Evolutionary conservation across 2,113 vertebrate genomes (phyloP), one percentile per base, ranked within the genome.

Genomic region (Malurus cyaneus): DNA sequence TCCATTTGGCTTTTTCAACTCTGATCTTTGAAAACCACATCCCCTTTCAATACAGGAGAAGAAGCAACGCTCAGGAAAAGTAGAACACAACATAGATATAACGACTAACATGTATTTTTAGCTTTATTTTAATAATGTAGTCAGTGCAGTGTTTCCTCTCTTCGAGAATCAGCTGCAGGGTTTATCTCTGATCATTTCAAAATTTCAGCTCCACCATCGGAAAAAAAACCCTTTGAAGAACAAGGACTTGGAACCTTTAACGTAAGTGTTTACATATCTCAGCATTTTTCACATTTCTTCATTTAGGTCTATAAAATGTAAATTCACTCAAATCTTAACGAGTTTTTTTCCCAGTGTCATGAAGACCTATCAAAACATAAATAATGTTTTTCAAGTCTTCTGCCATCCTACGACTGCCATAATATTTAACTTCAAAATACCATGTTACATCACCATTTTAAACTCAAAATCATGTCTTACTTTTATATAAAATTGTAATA

Each of bases 151-250:
- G 74, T 42, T 94, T 94, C 78, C 59, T 89, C 54, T 80, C 81
- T 83, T 84, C 0, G 6, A 95, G 74, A 91, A 86, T 46, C 62
- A 92, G 81, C 89, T 95, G 80, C 59, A 66, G 89, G 94, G 85
- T 91, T 91, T 80, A 82, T 94, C 93, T 96, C 95, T 95, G 82
- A 95, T 96, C 91, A 94, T 78, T 83, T 89, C 81, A 93, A 91
- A 61, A 72, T 61, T 91, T 89, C 83, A 88, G 74, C 54, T 81
- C 71, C 66, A 80, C 79, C 81, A 89, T 4, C 2, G 2, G 0
- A 11, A 89, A 89, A 47, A 89, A 70, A 94, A 64, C 80, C 31
- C 80, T 95, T 93, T 96, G 88, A 96, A 96, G 94, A 94, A 61
- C 34, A 94, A 91, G 62, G 77, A 57, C 64, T 83, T 32, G 24